Conservation (phyloP, 2,888 invertebrate species). For the Platycnemis pennipes region DNA sequence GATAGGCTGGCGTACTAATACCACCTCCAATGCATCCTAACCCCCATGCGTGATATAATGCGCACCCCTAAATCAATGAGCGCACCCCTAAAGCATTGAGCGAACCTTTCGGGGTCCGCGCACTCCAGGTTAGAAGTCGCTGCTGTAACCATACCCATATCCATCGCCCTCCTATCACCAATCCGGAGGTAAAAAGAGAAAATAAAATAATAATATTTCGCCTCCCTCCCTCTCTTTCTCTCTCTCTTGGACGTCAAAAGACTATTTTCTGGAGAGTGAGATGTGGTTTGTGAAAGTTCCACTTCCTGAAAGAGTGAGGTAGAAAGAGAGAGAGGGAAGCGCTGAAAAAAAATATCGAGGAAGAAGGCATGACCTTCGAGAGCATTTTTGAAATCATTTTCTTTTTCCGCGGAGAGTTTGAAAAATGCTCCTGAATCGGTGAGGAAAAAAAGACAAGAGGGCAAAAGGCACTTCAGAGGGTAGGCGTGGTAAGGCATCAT, state of each 20-base stretch:
- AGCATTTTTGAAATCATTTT: not conserved
- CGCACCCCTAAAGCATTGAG: no score
- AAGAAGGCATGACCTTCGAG: not conserved
- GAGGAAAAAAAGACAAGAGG: not conserved
- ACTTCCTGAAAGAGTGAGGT: not conserved
- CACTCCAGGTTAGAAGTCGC: no score
- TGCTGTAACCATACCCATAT: no score
- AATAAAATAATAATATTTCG: not conserved
- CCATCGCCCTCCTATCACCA: no score
- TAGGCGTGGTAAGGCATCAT: no score
- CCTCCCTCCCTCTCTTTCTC: not conserved
- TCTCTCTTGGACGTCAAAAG: not conserved
- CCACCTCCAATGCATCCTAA: no score
- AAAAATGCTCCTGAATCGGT: not conserved
- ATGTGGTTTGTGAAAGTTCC: not conserved
- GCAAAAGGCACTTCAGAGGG: not conserved
- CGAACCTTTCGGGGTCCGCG: no score
- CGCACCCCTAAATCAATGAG: no score
- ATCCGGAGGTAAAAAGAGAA: not conserved
- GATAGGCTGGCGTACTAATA: no score
- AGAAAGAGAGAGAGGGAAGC: not conserved
- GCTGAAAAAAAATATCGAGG: not conserved
- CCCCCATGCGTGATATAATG: no score
- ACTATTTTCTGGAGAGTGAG: conserved; percentile 2
- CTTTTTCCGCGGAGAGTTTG: not conserved